Base-by-base conservation (phyloP, 2,888 invertebrate genomes). In the Spisula subtruncata region DNA sequence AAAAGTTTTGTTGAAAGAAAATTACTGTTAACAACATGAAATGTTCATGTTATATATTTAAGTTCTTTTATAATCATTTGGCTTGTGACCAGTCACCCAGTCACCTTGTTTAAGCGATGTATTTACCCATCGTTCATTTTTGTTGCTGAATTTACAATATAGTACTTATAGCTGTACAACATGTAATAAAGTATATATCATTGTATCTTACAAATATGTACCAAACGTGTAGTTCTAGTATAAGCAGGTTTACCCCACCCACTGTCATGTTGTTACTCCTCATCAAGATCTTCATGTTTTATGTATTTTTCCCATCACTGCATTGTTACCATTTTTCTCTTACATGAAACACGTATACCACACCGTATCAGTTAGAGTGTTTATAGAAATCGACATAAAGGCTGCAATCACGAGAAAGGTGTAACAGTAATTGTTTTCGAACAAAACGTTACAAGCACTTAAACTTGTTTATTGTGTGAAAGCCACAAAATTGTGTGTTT, bases 221-320 rank as follows among this genome's bases (percentile, higher is more conserved):
- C 48, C 81, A 81, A 48, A 51, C 8, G 48, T 51, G 46, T 81
- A 51, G 25, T 51, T 25, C 25, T 48, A 81, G 51, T 46, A 51
- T 48, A 81, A 81, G 35, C 51, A 80, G 48, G 51, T 48, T 41
- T 46, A 46, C 81, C 81, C 81, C 81, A 81, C 81, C 81, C 81
- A 81, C 51, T 46, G 18, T 51, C 81, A 81, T 81, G 81, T 81
- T 81, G 81, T 81, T 81, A 81, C 46, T 48, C 48, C n/a, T 81
- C 81, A 46, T 81, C n/a, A 46, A 81, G n/a, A 14, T 81, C 20
- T 20, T 81, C 81, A 81, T 81, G 81, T 81, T 81, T 46, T 81
- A 1, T 14, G 12, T 35, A 46, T 35, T 81, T 81, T 48, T n/a
- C 25, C 46, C 81, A 81, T 81, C 48, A 48, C n/a, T 25, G n/a